These are phyloP conservation scores for Nesoenas mayeri DNA, from an alignment of 2,113 vertebrate genomes.

Conservation along the genomic window DNA sequence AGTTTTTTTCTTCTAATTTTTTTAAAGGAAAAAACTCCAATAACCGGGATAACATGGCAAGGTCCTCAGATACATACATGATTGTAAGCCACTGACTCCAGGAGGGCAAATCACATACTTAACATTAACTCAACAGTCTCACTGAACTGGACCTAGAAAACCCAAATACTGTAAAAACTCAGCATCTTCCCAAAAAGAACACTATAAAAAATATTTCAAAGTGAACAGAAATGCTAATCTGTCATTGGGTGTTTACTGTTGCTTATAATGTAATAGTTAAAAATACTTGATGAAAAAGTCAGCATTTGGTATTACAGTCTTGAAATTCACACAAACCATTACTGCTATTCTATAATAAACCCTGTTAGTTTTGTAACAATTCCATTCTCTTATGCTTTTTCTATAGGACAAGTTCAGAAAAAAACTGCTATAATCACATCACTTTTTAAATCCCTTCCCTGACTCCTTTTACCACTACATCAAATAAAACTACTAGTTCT, in stretches of 20 bases:
- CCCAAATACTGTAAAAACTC: background rate
- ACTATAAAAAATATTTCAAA: background rate
- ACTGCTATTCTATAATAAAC: background rate
- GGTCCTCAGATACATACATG: background rate
- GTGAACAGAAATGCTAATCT: background rate
- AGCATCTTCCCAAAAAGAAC: background rate
- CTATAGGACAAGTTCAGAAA: background rate
- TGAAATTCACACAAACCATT: background rate
- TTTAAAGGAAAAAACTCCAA: background rate
- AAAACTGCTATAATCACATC: background rate
- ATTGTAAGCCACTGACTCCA: background rate
- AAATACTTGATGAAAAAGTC: background rate
- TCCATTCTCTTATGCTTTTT: background rate
- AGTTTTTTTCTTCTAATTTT: background rate
- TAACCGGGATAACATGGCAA: background rate
- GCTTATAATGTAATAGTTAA: background rate
- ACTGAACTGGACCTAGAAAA: background rate
- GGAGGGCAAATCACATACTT: background rate
- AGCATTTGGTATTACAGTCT: background rate
- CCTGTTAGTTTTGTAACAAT: background rate
- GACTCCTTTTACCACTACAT: background rate
- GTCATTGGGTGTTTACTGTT: background rate
- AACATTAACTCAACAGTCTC: background rate
- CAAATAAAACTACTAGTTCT: conserved; percentile 13
- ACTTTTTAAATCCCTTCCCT: background rate